phyloP scores from a whole-genome alignment of 92 coral and sea anemone species.

The Epizoanthus stellaris region DNA sequence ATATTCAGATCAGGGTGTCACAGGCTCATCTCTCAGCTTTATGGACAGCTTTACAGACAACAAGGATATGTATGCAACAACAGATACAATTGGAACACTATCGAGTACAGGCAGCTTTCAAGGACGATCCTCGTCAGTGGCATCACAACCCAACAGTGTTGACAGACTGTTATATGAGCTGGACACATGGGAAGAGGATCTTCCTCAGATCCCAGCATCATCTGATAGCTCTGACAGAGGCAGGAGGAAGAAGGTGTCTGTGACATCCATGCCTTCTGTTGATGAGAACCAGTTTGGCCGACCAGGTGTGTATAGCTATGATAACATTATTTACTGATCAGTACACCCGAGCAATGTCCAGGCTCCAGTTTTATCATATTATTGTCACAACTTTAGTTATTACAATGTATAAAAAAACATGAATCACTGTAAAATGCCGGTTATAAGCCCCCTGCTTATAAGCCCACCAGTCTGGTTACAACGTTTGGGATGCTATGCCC shows the following conservation, averaged over 20 bases:
- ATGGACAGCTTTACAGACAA: conserved; percentile 75
- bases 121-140: conserved; percentile 56
- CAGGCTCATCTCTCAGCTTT: conserved; percentile 57
- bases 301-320: neutral
- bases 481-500: no score
- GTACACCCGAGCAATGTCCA: no score
- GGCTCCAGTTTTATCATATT: no score
- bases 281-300: conserved; percentile 43
- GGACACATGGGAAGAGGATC: conserved; percentile 60
- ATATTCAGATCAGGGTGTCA: conserved; percentile 60
- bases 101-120: conserved; percentile 86
- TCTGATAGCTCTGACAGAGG: neutral
- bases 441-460: no score
- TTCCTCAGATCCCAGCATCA: neutral
- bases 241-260: conserved; percentile 57
- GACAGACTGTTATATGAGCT: conserved; percentile 81
- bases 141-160: conserved; percentile 76
- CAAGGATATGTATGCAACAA: conserved; percentile 65
- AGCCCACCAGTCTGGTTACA: no score
- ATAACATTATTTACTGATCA: no score
- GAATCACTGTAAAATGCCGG: no score
- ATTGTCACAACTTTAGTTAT: no score
- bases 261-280: conserved; percentile 55
- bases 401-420: no score
- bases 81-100: conserved; percentile 72